Percentiles rank a stretch among this genome's conserved stretches.
Evolutionary conservation across 2,888 invertebrate species (phyloP).

Genomic region (Torymus texanus): DNA sequence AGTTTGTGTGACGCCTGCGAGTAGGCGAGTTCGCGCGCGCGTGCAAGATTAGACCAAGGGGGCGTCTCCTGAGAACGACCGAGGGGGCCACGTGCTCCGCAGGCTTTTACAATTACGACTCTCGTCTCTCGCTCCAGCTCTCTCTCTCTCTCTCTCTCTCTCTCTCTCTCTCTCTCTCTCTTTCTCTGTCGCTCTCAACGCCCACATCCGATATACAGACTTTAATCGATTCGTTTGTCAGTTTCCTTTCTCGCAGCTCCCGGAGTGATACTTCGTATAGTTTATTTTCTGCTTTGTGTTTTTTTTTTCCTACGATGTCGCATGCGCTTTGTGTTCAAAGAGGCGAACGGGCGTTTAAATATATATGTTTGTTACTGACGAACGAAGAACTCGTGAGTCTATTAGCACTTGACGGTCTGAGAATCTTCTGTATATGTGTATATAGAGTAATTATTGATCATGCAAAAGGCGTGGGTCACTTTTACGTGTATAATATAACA

Average conservation of each 20-base stretch:
- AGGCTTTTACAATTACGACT: slow-evolving; percentile 50
- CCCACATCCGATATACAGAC: slow-evolving; percentile 65
- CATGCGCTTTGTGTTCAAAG: neutral
- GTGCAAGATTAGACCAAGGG: slow-evolving; percentile 67
- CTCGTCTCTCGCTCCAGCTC: neutral
- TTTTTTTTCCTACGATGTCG: neutral
- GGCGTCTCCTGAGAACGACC: slow-evolving; percentile 69
- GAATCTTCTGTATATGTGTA: too few relatives aligned
- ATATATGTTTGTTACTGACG: too few relatives aligned
- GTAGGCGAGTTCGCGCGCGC: slow-evolving; percentile 59
- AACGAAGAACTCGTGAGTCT: too few relatives aligned
- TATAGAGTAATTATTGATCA: too few relatives aligned
- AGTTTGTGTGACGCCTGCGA: slow-evolving; percentile 13
- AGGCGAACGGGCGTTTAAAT: neutral
- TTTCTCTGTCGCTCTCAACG: slow-evolving; percentile 60
- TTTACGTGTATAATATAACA: too few relatives aligned
- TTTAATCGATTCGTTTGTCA: slow-evolving; percentile 63
- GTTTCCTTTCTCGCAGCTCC: slow-evolving; percentile 31
- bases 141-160: neutral
- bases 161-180: slow-evolving; percentile 49
- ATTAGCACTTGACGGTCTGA: too few relatives aligned
- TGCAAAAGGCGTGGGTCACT: too few relatives aligned
- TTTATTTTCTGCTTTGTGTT: neutral
- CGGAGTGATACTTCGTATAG: neutral
- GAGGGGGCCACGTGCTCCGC: slow-evolving; percentile 69